These are phyloP conservation scores for Urosaurus nigricauda DNA, from an alignment of 2,797 vertebrate species.

Conservation along the genomic window DNA sequence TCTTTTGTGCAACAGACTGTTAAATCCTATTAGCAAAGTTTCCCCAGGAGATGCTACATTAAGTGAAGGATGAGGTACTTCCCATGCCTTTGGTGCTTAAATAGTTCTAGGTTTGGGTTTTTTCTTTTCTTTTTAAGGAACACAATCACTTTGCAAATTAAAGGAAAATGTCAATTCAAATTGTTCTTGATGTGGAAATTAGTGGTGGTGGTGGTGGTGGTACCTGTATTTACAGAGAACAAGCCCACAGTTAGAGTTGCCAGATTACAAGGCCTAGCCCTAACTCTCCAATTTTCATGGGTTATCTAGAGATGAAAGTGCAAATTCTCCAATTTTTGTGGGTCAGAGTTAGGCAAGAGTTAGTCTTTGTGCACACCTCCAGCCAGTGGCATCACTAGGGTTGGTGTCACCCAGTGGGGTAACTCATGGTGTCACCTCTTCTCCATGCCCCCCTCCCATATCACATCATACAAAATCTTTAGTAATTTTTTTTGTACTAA, in stretches of 20 bases:
- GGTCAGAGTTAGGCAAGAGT: too few species aligned
- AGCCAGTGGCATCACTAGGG: too few species aligned
- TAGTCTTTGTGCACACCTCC: too few species aligned
- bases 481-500: too few species aligned
- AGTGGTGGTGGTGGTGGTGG: background rate
- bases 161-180: slow-evolving; percentile 34
- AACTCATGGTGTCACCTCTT: too few species aligned
- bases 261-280: too few species aligned
- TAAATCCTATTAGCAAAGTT: slow-evolving; percentile 72
- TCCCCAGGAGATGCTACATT: slow-evolving; percentile 61
- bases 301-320: too few species aligned
- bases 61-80: slow-evolving; percentile 47
- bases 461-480: too few species aligned
- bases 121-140: slow-evolving; percentile 4
- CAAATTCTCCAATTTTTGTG: too few species aligned
- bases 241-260: background rate
- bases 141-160: slow-evolving; percentile 12
- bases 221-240: background rate
- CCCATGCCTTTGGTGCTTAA: background rate
- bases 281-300: too few species aligned
- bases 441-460: too few species aligned
- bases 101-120: slow-evolving; percentile 15
- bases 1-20: slow-evolving; percentile 71
- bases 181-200: background rate
- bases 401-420: too few species aligned